Evolutionary conservation across 2,888 invertebrate genomes (phyloP), one percentile per base, ranked within the genome.

Genomic region (Micoletzkya japonica): DNA sequence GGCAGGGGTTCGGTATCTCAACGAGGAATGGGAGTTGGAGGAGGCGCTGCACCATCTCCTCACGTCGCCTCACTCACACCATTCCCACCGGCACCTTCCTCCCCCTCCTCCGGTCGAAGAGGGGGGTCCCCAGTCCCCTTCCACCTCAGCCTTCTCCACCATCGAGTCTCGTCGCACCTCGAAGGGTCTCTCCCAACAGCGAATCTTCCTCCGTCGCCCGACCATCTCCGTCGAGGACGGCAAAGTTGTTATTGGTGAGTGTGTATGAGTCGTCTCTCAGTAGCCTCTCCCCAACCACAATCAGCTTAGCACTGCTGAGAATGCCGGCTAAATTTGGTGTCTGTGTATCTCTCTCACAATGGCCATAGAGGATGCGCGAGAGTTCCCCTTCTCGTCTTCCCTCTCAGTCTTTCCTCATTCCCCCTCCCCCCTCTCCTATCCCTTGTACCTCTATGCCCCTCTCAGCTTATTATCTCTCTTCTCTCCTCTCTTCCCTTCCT

Each of bases 211-310:
- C 20, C 66, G 84, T 58, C 69, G 83, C 66, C 83, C 84, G 26
- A 84, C 84, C 14, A 84, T 84, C 61, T 83, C 83, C 49, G 82
- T 84, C 49, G 81, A 82, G 50, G 83, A 84, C 26, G 84, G 83
- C 17, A 77, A 79, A 71, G 78, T 84, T 37, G 73, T 84, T 34
- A 84, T 84, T 71, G 84, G 84, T 84, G 67, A 71, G 66, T 28
- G 20, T n/a, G n/a, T n/a, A n/a, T n/a, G n/a, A n/a, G n/a, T n/a
- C n/a, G n/a, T n/a, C n/a, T n/a, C n/a, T n/a, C n/a, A n/a, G n/a
- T n/a, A n/a, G n/a, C n/a, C n/a, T n/a, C n/a, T n/a, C n/a, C n/a
- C n/a, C n/a, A n/a, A n/a, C n/a, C n/a, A n/a, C n/a, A n/a, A n/a
- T n/a, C n/a, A n/a, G n/a, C n/a, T n/a, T n/a, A n/a, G n/a, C n/a